Evolutionary conservation across 2,888 invertebrate genomes (phyloP).

Genomic region (Lissocephala sabroskyi): DNA sequence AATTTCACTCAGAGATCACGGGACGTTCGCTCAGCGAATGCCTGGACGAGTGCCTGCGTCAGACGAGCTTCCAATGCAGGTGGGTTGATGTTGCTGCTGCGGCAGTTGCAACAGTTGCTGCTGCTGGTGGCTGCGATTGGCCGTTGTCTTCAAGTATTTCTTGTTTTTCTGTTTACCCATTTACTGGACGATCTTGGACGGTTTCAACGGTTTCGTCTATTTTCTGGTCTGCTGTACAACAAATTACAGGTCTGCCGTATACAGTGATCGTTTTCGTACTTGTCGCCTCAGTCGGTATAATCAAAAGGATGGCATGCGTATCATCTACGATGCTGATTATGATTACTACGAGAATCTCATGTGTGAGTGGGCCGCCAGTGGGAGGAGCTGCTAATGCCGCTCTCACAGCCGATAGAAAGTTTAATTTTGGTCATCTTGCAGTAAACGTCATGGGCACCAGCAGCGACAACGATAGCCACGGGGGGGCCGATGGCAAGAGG

Average conservation of each 20-base stretch:
- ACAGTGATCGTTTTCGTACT: slow-evolving; percentile 88
- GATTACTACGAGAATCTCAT: slow-evolving; percentile 95
- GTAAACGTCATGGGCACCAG: slow-evolving; percentile 72
- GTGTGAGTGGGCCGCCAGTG: slow-evolving; percentile 87
- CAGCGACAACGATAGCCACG: slow-evolving; percentile 48
- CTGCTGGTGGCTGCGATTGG: slow-evolving; percentile 10
- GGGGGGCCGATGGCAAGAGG: slow-evolving; percentile 60
- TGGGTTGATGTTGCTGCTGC: slow-evolving; percentile 33
- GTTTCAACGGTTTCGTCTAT: slow-evolving; percentile 4
- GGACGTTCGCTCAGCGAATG: slow-evolving; percentile 91
- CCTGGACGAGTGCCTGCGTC: slow-evolving; percentile 89
- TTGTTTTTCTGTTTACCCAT: slow-evolving; percentile 15
- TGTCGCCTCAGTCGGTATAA: slow-evolving; percentile 89
- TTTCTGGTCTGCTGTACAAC: slow-evolving; percentile 21
- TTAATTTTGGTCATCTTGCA: too few species aligned
- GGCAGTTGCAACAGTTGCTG: slow-evolving; percentile 8
- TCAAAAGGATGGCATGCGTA: slow-evolving; percentile 89
- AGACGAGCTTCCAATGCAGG: slow-evolving; percentile 89
- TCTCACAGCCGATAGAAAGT: too few species aligned
- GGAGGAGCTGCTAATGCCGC: slow-evolving; percentile 34
- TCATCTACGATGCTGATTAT: slow-evolving; percentile 92
- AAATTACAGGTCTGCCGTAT: slow-evolving; percentile 82
- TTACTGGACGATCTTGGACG: too few species aligned
- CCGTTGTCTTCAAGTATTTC: slow-evolving; percentile 16
- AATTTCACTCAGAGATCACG: slow-evolving; percentile 91